Evolutionary conservation across 2,797 vertebrate species (phyloP).

Genomic region (Rhyacichthys aspro): DNA sequence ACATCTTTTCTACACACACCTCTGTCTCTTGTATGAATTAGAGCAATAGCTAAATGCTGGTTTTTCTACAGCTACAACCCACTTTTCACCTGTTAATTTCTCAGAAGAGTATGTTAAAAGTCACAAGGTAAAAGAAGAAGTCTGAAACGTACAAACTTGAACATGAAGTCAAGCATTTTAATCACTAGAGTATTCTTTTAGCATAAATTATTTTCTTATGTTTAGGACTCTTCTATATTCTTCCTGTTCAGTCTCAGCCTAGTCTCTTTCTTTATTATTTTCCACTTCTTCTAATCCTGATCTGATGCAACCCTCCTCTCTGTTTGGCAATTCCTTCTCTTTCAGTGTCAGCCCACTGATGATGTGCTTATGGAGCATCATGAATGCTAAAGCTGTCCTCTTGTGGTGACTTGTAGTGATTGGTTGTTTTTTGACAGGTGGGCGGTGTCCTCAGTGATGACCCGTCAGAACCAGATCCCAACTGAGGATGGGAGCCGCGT

Average conservation of each 20-base stretch:
- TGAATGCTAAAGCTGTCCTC: not conserved
- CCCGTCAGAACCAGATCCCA: slow-evolving; percentile 97
- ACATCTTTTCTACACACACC: slow-evolving; percentile 1
- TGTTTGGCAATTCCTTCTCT: slow-evolving; percentile 20
- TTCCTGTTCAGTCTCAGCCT: not conserved
- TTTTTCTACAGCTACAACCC: not conserved
- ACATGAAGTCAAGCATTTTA: too few species aligned
- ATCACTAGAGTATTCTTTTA: not conserved
- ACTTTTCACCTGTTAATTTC: not conserved
- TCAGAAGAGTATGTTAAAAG: not conserved
- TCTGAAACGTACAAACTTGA: too few species aligned
- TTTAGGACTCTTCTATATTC: slow-evolving; percentile 5
- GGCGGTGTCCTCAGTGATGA: slow-evolving; percentile 99
- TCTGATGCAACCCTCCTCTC: slow-evolving; percentile 58
- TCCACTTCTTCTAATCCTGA: not conserved
- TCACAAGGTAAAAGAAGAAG: too few species aligned
- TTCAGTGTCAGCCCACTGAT: not conserved
- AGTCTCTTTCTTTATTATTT: not conserved
- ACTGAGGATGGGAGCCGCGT: slow-evolving; percentile 95
- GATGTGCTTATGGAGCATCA: not conserved
- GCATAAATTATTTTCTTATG: not conserved
- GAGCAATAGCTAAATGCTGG: not conserved
- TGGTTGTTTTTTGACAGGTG: slow-evolving; percentile 78
- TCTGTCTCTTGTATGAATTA: not conserved
- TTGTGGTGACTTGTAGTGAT: not conserved